Conservation (phyloP, 2,113 vertebrate species). For the Sarotherodon lohbergeri region DNA sequence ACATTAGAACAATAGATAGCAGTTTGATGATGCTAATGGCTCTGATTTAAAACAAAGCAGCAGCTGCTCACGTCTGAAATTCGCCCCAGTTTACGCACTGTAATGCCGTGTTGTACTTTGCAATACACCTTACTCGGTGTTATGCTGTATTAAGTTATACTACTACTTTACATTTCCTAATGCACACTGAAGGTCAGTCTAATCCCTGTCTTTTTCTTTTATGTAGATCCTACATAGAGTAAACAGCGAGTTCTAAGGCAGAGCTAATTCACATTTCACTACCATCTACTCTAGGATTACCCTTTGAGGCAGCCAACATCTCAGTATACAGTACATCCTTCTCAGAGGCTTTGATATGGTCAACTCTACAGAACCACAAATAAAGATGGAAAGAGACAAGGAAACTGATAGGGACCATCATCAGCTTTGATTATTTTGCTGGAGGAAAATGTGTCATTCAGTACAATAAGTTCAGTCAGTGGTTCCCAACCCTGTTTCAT, state of each 20-base stretch:
- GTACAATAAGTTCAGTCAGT: background rate
- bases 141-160: background rate
- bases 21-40: background rate
- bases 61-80: background rate
- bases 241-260: background rate
- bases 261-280: background rate
- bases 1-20: background rate
- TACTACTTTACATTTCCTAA: background rate
- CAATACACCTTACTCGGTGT: background rate
- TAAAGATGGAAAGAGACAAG: background rate
- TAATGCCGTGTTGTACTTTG: background rate
- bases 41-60: background rate
- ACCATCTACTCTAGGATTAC: background rate
- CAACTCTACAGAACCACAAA: background rate
- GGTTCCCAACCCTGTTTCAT: background rate
- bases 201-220: background rate
- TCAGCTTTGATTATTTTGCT: background rate
- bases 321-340: background rate
- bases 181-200: background rate
- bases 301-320: background rate
- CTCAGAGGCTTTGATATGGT: slow-evolving; percentile 2
- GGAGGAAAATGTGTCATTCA: background rate
- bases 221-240: background rate
- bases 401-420: background rate
- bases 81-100: background rate